These are phyloP conservation scores for Ganaspis sp. DNA, from an alignment of 1,140 invertebrate species.

Conservation along the genomic window DNA sequence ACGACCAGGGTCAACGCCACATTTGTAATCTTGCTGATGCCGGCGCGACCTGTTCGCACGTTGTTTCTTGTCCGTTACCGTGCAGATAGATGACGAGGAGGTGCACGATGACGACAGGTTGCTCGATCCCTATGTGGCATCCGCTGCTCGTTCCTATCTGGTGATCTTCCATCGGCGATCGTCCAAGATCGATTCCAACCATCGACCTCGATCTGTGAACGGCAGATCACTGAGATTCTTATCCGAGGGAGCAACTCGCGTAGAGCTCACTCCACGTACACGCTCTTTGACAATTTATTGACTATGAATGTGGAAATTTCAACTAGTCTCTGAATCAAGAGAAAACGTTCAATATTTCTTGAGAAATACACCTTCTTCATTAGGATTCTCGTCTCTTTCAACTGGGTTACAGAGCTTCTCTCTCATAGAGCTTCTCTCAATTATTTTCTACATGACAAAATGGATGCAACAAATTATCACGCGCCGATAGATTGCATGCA, in stretches of 20 bases:
- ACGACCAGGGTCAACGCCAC: constrained; percentile 70
- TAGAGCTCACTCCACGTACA: neutral
- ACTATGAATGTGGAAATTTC: constrained; percentile 12
- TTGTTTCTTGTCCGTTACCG: constrained; percentile 63
- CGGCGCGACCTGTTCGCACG: constrained; percentile 73
- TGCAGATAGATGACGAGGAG: constrained; percentile 56
- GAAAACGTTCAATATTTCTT: neutral
- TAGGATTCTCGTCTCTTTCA: neutral
- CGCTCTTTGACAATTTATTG: constrained; percentile 34
- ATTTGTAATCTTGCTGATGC: constrained; percentile 73
- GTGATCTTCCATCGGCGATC: constrained; percentile 35
- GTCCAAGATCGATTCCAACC: neutral
- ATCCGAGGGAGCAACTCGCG: constrained; percentile 5
- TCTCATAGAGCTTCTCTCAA: too few species aligned
- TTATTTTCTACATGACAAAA: too few species aligned
- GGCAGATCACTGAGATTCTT: constrained; percentile 12
- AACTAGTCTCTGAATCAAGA: constrained; percentile 4
- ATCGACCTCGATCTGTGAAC: constrained; percentile 23
- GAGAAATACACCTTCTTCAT: neutral
- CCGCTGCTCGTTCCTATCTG: constrained; percentile 39
- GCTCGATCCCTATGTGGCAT: constrained; percentile 48
- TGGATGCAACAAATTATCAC: too few species aligned
- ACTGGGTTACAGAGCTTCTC: too few species aligned
- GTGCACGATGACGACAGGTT: constrained; percentile 56
- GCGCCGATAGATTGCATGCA: too few species aligned